Evolutionary conservation across 2,888 invertebrate species (phyloP).

Genomic region (Nemoura dubitans): DNA sequence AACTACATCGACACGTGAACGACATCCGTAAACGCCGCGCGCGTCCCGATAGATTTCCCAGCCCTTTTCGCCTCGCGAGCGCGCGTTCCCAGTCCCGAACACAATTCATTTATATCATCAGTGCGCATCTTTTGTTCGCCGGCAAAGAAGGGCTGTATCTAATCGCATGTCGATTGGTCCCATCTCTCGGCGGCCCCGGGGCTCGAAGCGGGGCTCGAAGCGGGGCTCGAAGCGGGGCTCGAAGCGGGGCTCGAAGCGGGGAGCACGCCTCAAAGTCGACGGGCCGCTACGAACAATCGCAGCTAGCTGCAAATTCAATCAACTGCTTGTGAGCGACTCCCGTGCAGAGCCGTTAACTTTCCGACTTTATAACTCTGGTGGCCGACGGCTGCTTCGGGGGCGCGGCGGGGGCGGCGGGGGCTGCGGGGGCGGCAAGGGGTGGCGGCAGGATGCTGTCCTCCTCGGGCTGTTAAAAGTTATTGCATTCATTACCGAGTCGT

Average conservation of each 20-base stretch:
- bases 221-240: too few species aligned
- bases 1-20: conserved; percentile 1
- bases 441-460: neutral
- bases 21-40: neutral
- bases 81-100: neutral
- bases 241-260: too few species aligned
- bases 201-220: too few species aligned
- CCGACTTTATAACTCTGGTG: neutral
- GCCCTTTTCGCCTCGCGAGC: neutral
- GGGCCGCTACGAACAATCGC: neutral
- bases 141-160: neutral
- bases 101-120: conserved; percentile 12
- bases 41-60: neutral
- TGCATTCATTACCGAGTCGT: conserved; percentile 30
- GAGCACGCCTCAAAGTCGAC: too few species aligned
- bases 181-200: neutral
- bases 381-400: neutral
- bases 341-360: neutral
- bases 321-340: neutral
- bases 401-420: too few species aligned
- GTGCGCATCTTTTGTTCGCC: neutral
- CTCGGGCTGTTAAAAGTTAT: conserved; percentile 32
- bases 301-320: conserved; percentile 3
- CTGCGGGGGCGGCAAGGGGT: too few species aligned
- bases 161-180: neutral